Conservation (phyloP, 2,888 invertebrate species). For the Polyommatus icarus region DNA sequence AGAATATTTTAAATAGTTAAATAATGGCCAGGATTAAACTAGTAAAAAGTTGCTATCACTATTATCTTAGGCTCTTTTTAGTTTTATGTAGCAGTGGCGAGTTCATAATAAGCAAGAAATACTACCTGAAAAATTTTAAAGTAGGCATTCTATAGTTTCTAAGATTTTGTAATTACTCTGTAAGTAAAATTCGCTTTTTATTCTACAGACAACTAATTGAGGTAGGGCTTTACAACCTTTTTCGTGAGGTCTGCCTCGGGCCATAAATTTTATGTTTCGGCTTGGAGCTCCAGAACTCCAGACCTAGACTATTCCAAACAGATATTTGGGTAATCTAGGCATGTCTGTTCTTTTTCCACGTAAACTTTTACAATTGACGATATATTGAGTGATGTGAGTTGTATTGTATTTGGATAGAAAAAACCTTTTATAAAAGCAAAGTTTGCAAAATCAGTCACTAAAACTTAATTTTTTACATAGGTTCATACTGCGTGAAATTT, state of each 20-base stretch:
- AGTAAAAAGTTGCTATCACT: no score
- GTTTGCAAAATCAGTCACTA: no score
- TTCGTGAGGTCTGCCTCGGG: not conserved
- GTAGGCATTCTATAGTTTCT: not conserved
- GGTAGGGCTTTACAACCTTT: not conserved
- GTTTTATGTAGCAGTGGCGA: no score
- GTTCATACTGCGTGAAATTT: no score
- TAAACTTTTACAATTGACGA: not conserved
- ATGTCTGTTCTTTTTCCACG: not conserved
- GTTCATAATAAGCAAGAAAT: no score
- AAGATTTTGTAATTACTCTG: not conserved
- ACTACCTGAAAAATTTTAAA: not conserved
- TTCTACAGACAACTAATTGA: not conserved
- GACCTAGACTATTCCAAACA: not conserved
- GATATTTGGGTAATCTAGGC: not conserved
- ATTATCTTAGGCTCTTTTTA: no score
- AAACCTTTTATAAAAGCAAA: no score
- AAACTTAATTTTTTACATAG: no score
- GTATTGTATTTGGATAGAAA: no score
- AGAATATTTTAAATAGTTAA: no score
- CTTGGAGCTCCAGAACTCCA: not conserved
- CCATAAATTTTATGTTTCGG: not conserved
- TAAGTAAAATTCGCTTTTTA: not conserved
- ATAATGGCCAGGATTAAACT: no score
- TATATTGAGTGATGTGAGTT: no score